These are phyloP conservation scores for Phrixothrix hirtus DNA, from an alignment of 2,888 invertebrate species.

Conservation along the genomic window DNA sequence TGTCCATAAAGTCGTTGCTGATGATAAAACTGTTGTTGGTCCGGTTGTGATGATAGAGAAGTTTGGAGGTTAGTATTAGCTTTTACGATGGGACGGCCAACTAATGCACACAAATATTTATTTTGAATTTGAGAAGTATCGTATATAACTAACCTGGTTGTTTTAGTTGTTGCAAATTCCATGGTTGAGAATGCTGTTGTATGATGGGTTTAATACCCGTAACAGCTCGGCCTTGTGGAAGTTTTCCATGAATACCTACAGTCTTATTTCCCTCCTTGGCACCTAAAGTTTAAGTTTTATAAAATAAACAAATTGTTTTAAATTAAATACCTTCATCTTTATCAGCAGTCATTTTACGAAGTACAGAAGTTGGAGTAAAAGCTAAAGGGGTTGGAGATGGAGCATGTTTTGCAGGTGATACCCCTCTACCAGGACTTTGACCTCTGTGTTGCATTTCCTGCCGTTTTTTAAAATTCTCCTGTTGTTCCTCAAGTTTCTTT, in stretches of 20 bases:
- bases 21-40: constrained; percentile 40
- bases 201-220: constrained; percentile 50
- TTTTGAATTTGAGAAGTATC: too few species aligned
- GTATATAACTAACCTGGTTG: too few species aligned
- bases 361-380: constrained; percentile 92
- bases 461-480: constrained; percentile 79
- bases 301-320: too few species aligned
- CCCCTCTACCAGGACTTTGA: constrained; percentile 38
- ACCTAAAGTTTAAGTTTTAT: too few species aligned
- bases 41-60: constrained; percentile 48
- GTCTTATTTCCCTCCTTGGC: constrained; percentile 74
- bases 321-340: constrained; percentile 67
- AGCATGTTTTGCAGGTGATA: constrained; percentile 58
- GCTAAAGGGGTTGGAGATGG: constrained; percentile 74
- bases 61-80: constrained; percentile 56
- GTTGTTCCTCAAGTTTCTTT: constrained; percentile 86
- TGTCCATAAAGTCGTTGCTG: constrained; percentile 46
- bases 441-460: constrained; percentile 61
- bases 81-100: constrained; percentile 64
- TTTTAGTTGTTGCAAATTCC: constrained; percentile 41
- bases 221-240: constrained; percentile 50
- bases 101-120: too few species aligned
- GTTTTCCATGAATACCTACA: constrained; percentile 69
- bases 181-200: constrained; percentile 42
- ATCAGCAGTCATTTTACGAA: constrained; percentile 92